Conservation (phyloP, 2,888 invertebrate species). For the Trissonchulus latispiculum region DNA sequence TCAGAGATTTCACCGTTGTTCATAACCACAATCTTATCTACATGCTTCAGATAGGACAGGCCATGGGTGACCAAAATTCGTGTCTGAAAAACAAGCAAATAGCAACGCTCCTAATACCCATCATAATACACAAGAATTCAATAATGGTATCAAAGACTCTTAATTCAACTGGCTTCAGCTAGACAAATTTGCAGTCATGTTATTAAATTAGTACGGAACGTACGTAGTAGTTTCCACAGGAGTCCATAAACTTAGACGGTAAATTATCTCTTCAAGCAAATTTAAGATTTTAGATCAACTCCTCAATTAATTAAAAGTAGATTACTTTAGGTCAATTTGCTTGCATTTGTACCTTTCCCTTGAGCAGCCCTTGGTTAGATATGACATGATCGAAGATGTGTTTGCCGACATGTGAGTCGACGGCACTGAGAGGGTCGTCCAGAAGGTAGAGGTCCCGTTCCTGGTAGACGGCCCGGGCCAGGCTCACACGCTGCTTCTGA, state of each 20-base stretch:
- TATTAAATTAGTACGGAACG: no score
- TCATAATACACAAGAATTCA: no score
- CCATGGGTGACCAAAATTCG: slow-evolving; percentile 88
- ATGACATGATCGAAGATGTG: slow-evolving; percentile 91
- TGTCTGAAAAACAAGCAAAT: slow-evolving; percentile 54
- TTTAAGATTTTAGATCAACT: no score
- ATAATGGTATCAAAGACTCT: no score
- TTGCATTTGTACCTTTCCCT: slow-evolving; percentile 47
- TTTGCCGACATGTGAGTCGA: slow-evolving; percentile 93
- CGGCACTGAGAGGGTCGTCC: slow-evolving; percentile 89
- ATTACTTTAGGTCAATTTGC: no score
- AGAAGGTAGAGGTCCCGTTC: slow-evolving; percentile 81
- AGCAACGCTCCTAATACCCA: no score
- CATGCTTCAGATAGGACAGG: slow-evolving; percentile 78
- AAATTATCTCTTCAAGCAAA: no score
- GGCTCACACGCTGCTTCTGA: slow-evolving; percentile 77
- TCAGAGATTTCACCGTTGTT: slow-evolving; percentile 77
- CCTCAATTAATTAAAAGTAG: no score
- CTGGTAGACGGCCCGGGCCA: slow-evolving; percentile 80
- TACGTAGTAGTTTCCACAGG: no score
- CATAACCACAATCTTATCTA: slow-evolving; percentile 78
- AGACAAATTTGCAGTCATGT: no score
- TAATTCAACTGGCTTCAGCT: no score
- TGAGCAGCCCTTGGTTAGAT: slow-evolving; percentile 55
- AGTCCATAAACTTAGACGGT: no score